Base-by-base conservation (phyloP, 64 coral and sea anemone species). In the Pocillopora damicornis region DNA sequence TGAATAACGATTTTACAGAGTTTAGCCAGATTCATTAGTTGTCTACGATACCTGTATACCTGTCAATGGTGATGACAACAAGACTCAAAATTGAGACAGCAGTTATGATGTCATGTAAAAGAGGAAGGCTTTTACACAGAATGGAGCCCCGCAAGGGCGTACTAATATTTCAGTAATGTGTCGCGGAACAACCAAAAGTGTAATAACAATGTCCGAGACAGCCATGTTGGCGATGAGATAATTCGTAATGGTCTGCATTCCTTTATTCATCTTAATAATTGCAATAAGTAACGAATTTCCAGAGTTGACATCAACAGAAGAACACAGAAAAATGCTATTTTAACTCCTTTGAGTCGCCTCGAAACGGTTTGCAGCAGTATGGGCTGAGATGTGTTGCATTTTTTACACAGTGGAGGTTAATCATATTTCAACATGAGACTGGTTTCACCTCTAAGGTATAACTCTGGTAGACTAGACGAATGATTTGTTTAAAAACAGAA, bases 181-280 rank as follows among this genome's bases (percentile, higher is more conserved):
- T 63, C 87, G 60, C 9, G 87, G 87, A 9, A 79, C 63, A 5
- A 60, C 23, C 26, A 65, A 88, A 5, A 88, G 59, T 42, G 60
- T 74, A 2, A 88, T 76, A 12, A 88, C 23, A 15, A 88, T 79
- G 66, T 88, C 87, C 8, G 87, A 88, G 11, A 79, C 75, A 6
- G 87, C 87, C 87, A 78, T 88, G 34, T 88, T 88, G 25, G 75
- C 87, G n/a, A 78, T 78, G 34, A 78, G 77, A 58, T 78, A 88
- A 59, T 88, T 88, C 9, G 77, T 64, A 59, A 76, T 77, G 14
- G 74, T 88, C 23, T 79, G 37, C 87, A 88, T 88, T 13, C 75
- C 20, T 22, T 74, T 74, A 17, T 35, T 88, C 17, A 11, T 77
- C 15, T 51, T 51, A 67, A 88, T 88, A 18, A 88, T 88, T 12